Evolutionary conservation across 2,797 vertebrate genomes (phyloP), one percentile per base, ranked within the genome.

Genomic region (Hyperoplus immaculatus): DNA sequence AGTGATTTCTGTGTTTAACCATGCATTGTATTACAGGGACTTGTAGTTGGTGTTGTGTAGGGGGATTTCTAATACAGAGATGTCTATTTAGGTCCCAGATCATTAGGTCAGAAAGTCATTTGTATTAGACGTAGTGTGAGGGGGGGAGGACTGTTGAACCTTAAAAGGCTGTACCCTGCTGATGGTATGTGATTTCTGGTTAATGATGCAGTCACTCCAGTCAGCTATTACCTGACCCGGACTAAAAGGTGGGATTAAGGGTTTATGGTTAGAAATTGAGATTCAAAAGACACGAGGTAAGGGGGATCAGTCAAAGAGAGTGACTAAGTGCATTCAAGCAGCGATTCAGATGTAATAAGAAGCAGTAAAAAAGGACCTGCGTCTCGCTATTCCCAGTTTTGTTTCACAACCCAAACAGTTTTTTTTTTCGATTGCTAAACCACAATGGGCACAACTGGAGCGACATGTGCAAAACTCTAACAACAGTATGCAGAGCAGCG

Each of bases 191-290:
- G 29, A n/a, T 55, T 12, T 57, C 49, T 46, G 74, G 43, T 74
- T 83, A 81, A 86, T 81, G 68, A 71, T 69, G 62, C 80, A 39
- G 39, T 60, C 47, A 15, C 13, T 62, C 8, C 13, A 55, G 3
- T 64, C 49, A 65, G 29, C 8, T 11, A 5, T 64, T 1, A 55
- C 4, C 42, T 75, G 47, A 68, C 38, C 2, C 58, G 3, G 55
- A 63, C 83, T 53, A 36, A 72, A 58, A 6, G 36, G 50, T 70
- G 29, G 12, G 47, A 8, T 46, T 51, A 53, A 12, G 7, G 21
- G 51, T 76, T 69, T 47, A 12, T 18, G 46, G 49, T 62, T 45
- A 43, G 21, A 75, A 70, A 72, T 64, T 29, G 55, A n/a, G 36
- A 29, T 63, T 78, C 5, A 55, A n/a, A 38, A 69, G 8, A 57